Evolutionary conservation across 2,113 vertebrate species (phyloP), one percentile per base, ranked within the genome.

Genomic region (Pelecanoides urinatrix): DNA sequence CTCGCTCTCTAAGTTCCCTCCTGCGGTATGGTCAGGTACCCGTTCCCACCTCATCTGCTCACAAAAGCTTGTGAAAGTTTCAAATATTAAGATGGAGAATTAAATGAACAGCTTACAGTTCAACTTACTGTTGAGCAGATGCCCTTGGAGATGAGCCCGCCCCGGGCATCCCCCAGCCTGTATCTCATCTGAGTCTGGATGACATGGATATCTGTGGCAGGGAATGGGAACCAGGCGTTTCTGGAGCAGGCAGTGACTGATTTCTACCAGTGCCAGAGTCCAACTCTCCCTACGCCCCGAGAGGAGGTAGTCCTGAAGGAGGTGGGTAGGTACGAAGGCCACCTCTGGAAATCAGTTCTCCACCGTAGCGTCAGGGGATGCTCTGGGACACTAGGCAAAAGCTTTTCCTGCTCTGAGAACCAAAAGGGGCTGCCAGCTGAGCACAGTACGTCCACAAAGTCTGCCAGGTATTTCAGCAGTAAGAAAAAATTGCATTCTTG

Each of bases 261-360:
- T 62, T 86, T 66, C 67, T 42, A 16, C 34, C 36, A 27, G 20
- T 18, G 17, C 42, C 19, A 15, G n/a, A 27, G 15, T 30, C n/a
- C 25, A 68, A 0, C 16, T 27, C 32, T 85, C 79, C 29, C n/a
- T 70, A 1, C 7, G 27, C 13, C 19, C 20, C 1, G 1, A 7
- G 32, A 40, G 30, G 2, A 29, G 50, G 38, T 27, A 66, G 38
- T 55, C 26, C 30, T 68, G 85, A 63, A 53, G 77, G 63, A 81
- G 32, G 20, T 47, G 16, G 52, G 17, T 47, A 38, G 34, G 38
- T 62, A 13, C 3, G 4, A 70, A 68, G 38, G 36, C 26, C 67
- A 0, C 44, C 9, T 18, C 10, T 47, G 85, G 38, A 75, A 91
- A 22, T 50, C 3, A 21, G 6, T 49, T 19, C 25, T 90, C 32